phyloP scores from a whole-genome alignment of 2,888 invertebrate species.

The Trypoxylon attenuatum region DNA sequence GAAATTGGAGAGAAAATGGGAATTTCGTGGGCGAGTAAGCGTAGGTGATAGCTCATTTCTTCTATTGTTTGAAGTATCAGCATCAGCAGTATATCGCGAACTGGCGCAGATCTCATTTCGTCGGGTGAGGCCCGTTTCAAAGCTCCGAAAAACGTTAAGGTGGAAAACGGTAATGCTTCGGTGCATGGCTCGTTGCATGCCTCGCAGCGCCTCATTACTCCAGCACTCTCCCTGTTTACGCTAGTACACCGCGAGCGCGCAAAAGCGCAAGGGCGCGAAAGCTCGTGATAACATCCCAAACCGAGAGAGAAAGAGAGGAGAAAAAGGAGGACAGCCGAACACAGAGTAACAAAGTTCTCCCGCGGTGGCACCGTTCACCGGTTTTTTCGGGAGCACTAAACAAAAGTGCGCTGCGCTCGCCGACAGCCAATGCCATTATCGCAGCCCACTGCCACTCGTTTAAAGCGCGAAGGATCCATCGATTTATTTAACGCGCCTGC shows the following conservation, averaged over 20 bases:
- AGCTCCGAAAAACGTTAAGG: slow-evolving; percentile 40
- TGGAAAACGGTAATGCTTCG: slow-evolving; percentile 38
- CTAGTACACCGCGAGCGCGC: no score
- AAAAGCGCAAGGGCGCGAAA: no score
- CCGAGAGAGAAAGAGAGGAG: background rate
- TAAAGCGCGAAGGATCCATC: no score
- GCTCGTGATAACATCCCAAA: slow-evolving; percentile 23
- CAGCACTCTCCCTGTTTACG: slow-evolving; percentile 23
- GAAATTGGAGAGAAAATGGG: background rate
- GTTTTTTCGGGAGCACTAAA: background rate
- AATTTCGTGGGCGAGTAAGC: no score
- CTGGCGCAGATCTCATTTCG: no score
- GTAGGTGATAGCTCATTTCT: no score
- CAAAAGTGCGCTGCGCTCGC: background rate
- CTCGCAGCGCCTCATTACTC: slow-evolving; percentile 37
- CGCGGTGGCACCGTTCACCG: background rate
- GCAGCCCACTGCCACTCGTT: no score
- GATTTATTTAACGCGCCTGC: no score
- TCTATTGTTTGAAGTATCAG: no score
- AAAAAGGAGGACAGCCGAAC: background rate
- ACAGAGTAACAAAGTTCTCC: background rate
- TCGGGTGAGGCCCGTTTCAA: slow-evolving; percentile 12
- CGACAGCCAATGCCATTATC: background rate
- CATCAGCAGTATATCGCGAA: no score
- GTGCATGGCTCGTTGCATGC: slow-evolving; percentile 27